These are phyloP conservation scores for Microplitis mediator DNA, from an alignment of 1,140 invertebrate genomes.

Conservation along the genomic window DNA sequence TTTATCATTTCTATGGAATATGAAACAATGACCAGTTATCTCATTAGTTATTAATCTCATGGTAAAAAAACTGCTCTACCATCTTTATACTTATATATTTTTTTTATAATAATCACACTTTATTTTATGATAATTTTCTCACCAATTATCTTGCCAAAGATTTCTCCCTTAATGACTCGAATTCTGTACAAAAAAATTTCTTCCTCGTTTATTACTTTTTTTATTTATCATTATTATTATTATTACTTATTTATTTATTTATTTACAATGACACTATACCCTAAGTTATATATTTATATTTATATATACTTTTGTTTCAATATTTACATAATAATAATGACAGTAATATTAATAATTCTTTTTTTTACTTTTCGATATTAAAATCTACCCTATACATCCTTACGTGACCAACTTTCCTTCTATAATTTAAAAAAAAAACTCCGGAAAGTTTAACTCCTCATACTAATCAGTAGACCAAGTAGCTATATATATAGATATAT, in stretches of 20 bases:
- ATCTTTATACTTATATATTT: not conserved
- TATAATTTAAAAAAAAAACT: no score
- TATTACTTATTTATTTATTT: not conserved
- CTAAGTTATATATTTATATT: not conserved
- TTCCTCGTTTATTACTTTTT: not conserved
- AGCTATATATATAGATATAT: not conserved
- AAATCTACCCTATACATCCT: conserved; percentile 10
- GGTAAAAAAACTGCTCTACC: conserved; percentile 4
- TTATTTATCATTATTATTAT: not conserved
- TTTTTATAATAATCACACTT: not conserved
- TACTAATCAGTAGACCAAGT: not conserved
- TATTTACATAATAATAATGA: not conserved
- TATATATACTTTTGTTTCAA: not conserved
- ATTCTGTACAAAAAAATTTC: not conserved
- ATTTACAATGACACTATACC: conserved; percentile 6
- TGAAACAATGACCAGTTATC: not conserved
- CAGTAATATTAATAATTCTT: not conserved
- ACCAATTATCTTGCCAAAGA: not conserved
- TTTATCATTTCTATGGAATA: not conserved
- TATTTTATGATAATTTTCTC: not conserved
- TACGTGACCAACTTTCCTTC: not conserved
- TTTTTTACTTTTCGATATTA: not conserved
- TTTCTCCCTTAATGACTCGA: not conserved
- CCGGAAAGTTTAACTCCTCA: not conserved
- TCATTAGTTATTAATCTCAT: not conserved